Conservation (phyloP, 2,113 vertebrate species). For the Pionites leucogaster region DNA sequence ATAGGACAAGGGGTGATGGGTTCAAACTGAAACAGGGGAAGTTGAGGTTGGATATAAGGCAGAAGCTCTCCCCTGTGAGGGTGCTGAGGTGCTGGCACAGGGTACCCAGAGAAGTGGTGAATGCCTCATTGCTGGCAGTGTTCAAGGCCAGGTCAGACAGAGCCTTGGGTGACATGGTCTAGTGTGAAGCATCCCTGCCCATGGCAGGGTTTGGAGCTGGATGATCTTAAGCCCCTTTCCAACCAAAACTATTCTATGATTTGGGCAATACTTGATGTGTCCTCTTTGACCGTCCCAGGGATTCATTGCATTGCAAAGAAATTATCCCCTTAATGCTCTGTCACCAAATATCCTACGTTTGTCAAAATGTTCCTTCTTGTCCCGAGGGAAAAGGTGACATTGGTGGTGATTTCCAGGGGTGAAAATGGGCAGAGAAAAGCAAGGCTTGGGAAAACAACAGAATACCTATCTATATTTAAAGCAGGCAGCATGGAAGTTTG, state of each 20-base stretch:
- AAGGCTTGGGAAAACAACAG: not conserved
- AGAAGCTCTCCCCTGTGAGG: too few relatives aligned
- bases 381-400: not conserved
- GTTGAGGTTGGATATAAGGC: not conserved
- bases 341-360: not conserved
- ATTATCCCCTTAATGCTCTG: fast-evolving
- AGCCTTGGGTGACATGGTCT: too few relatives aligned
- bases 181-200: not conserved
- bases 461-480: not conserved
- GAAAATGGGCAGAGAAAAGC: not conserved
- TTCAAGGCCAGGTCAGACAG: not conserved
- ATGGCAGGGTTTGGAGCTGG: not conserved
- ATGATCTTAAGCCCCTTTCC: not conserved
- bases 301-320: not conserved
- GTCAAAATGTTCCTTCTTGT: not conserved
- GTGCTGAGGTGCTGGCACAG: too few relatives aligned
- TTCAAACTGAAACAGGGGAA: not conserved
- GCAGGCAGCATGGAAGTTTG: fast-evolving
- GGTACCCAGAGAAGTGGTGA: too few relatives aligned
- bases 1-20: not conserved
- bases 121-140: not conserved
- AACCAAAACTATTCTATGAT: not conserved
- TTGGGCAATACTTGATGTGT: fast-evolving
- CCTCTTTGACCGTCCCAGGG: too few relatives aligned
- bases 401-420: not conserved